Conservation (phyloP, 1,140 invertebrate species). For the Pristionchus pacificus region DNA sequence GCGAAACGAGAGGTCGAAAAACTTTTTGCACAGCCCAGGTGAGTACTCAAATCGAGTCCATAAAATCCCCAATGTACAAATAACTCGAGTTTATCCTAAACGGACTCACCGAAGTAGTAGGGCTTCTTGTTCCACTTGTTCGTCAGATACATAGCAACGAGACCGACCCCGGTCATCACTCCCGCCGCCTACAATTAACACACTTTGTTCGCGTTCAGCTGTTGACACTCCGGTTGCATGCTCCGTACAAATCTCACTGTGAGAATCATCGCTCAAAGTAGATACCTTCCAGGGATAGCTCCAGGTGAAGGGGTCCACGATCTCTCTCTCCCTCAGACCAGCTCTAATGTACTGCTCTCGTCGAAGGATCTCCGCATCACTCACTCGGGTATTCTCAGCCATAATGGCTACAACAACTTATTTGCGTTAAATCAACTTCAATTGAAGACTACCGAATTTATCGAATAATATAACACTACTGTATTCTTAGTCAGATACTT, state of each 20-base stretch:
- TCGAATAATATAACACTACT: too few relatives aligned
- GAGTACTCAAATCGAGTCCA: too few relatives aligned
- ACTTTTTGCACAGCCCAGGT: too few relatives aligned
- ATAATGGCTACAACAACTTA: constrained; percentile 18
- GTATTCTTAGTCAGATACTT: too few relatives aligned
- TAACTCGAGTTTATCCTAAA: too few relatives aligned
- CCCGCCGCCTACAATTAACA: constrained; percentile 15
- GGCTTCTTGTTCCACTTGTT: constrained; percentile 49
- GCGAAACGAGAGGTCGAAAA: background rate
- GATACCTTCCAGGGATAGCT: constrained; percentile 40
- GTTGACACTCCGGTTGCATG: background rate
- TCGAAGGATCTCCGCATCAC: constrained; percentile 38
- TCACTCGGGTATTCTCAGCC: constrained; percentile 43
- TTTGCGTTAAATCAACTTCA: too few relatives aligned
- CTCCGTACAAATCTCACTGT: background rate
- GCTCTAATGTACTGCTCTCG: constrained; percentile 42
- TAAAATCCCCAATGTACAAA: too few relatives aligned
- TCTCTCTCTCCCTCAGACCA: constrained; percentile 16
- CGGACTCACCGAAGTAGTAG: constrained; percentile 48
- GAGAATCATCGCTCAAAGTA: background rate
- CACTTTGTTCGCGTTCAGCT: background rate
- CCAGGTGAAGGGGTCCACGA: constrained; percentile 55
- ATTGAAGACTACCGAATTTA: too few relatives aligned
- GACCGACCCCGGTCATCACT: constrained; percentile 23
- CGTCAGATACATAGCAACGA: constrained; percentile 20